phyloP scores from a whole-genome alignment of 2,888 invertebrate genomes.

The Cheilosia vulpina region DNA sequence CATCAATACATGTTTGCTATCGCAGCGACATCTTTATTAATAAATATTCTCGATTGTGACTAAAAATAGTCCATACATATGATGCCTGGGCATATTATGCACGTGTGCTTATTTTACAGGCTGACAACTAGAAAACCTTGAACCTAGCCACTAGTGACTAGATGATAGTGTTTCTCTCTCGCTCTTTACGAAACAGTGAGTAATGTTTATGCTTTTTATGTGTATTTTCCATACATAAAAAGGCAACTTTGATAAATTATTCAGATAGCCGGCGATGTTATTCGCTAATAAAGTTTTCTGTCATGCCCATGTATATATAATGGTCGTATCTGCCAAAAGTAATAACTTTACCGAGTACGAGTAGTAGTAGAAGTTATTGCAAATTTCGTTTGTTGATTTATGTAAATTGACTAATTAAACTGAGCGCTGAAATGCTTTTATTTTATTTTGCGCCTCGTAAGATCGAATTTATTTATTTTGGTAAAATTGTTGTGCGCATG shows the following conservation, averaged over 20 bases:
- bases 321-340: conserved; percentile 1
- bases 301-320: neutral
- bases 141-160: conserved; percentile 40
- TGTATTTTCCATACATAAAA: conserved; percentile 22
- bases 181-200: conserved; percentile 41
- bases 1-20: conserved; percentile 42
- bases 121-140: conserved; percentile 60
- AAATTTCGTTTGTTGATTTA: conserved; percentile 67
- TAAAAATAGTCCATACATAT: conserved; percentile 50
- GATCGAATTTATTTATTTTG: conserved; percentile 22
- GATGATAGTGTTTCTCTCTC: neutral
- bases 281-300: conserved; percentile 48
- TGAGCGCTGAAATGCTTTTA: conserved; percentile 5
- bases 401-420: conserved; percentile 69
- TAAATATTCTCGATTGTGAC: conserved; percentile 57
- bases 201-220: conserved; percentile 35
- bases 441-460: conserved; percentile 9
- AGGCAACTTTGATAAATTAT: conserved; percentile 58
- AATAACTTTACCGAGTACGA: conserved; percentile 6
- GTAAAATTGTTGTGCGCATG: conserved; percentile 27
- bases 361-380: conserved; percentile 52
- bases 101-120: conserved; percentile 7
- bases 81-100: conserved; percentile 17
- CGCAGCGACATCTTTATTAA: conserved; percentile 68
- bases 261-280: conserved; percentile 49